phyloP scores from a whole-genome alignment of 1,140 invertebrate genomes.

The Pomacea maculata region DNA sequence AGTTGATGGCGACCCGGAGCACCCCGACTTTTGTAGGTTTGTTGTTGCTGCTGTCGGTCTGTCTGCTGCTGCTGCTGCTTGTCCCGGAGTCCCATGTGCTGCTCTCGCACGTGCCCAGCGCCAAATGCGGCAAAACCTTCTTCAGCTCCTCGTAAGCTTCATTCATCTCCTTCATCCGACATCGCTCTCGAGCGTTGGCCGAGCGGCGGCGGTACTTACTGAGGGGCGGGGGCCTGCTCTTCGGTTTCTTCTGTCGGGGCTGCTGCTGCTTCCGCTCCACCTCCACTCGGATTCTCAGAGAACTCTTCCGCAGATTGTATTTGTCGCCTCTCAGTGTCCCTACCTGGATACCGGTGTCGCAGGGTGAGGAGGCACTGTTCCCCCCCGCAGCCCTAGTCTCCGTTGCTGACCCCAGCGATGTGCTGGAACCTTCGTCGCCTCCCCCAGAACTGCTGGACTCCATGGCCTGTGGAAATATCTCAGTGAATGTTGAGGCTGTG shows the following conservation, averaged over 20 bases:
- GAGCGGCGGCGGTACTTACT: constrained; percentile 89
- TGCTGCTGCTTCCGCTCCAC: constrained; percentile 63
- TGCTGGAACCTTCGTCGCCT: neutral
- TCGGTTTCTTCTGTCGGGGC: constrained; percentile 67
- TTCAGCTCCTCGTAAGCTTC: constrained; percentile 83
- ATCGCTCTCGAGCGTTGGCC: constrained; percentile 85
- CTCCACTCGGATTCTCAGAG: constrained; percentile 67
- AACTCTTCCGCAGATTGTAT: constrained; percentile 69
- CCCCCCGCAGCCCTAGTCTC: neutral
- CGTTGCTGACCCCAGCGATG: neutral
- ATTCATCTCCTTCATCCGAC: constrained; percentile 88
- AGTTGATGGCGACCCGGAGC: constrained; percentile 84
- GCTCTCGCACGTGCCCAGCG: constrained; percentile 74
- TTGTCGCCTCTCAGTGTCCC: constrained; percentile 37
- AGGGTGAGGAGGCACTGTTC: neutral
- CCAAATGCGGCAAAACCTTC: constrained; percentile 41
- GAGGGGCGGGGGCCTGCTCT: constrained; percentile 80
- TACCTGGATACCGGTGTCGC: no score
- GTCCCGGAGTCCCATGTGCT: constrained; percentile 89
- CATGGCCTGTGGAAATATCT: neutral
- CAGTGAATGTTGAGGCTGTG: neutral
- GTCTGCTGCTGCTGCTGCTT: constrained; percentile 72
- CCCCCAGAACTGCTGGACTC: neutral
- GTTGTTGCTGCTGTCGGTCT: constrained; percentile 70
- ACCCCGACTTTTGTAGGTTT: constrained; percentile 88